Evolutionary conservation across 2,113 vertebrate genomes (phyloP).

Genomic region (Pandion haliaetus): DNA sequence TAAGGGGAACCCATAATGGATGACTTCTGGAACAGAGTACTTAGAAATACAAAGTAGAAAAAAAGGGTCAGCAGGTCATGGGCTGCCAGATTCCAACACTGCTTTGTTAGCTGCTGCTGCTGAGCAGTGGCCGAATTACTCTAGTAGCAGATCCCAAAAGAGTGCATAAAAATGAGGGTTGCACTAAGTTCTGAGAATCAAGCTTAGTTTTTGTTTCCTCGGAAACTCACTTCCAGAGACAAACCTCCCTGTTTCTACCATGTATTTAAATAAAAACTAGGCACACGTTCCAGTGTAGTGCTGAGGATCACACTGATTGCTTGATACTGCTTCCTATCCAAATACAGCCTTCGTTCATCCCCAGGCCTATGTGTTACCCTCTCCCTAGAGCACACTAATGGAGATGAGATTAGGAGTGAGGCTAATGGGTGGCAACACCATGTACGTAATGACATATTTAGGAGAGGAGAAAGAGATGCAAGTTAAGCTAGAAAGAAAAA

Average conservation of each 20-base stretch:
- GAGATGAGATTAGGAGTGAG: neutral
- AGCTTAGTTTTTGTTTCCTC: neutral
- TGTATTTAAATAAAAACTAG: neutral
- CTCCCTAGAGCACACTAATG: neutral
- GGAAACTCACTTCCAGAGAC: neutral
- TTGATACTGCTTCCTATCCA: neutral
- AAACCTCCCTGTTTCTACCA: neutral
- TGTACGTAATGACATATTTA: neutral
- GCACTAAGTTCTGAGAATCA: neutral
- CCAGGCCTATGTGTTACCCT: neutral
- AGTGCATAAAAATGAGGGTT: neutral
- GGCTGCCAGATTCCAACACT: neutral
- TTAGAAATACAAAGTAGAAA: neutral
- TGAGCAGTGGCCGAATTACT: neutral
- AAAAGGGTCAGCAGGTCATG: neutral
- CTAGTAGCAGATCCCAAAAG: neutral
- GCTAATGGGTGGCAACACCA: neutral
- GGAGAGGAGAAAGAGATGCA: neutral
- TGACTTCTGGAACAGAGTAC: neutral
- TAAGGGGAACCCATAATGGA: neutral
- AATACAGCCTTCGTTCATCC: neutral
- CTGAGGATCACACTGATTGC: neutral
- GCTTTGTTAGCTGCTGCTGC: neutral
- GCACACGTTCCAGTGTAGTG: fast-evolving
- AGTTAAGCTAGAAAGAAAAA: neutral